Percentiles rank a stretch among this genome's conserved stretches.
Evolutionary conservation across 2,888 invertebrate species (phyloP).

Genomic region (Schrankia costaestrigalis): DNA sequence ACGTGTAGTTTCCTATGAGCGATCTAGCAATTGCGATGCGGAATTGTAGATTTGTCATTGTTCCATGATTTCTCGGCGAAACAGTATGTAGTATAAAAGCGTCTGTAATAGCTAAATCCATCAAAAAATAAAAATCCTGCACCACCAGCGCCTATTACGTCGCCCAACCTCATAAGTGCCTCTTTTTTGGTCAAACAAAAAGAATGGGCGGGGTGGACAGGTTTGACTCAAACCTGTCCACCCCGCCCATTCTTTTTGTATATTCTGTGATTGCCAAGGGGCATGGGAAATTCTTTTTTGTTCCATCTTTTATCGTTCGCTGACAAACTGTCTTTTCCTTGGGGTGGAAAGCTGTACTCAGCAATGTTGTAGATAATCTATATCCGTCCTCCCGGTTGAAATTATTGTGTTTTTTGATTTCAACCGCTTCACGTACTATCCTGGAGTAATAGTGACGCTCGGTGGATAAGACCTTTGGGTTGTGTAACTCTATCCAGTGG

Average conservation of each 20-base stretch:
- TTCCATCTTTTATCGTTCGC: slow-evolving; percentile 18
- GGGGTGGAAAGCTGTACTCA: slow-evolving; percentile 12
- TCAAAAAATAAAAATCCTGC: slow-evolving; percentile 13
- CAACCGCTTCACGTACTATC: no score
- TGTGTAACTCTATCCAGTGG: no score
- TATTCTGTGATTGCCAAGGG: slow-evolving; percentile 15
- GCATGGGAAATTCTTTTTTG: slow-evolving; percentile 10
- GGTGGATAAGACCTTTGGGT: no score
- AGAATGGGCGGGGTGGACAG: slow-evolving; percentile 24
- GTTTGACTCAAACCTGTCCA: slow-evolving; percentile 27
- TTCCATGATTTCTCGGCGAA: slow-evolving; percentile 11
- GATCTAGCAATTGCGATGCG: slow-evolving; percentile 8
- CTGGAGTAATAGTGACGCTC: no score
- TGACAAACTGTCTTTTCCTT: slow-evolving; percentile 7
- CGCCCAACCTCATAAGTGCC: slow-evolving; percentile 6
- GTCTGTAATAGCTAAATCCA: slow-evolving; percentile 16
- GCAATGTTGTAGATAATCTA: no score
- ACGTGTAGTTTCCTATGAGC: slow-evolving; percentile 10
- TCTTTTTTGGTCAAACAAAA: slow-evolving; percentile 19
- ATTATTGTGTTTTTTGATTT: no score
- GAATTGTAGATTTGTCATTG: slow-evolving; percentile 10
- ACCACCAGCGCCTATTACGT: slow-evolving; percentile 9
- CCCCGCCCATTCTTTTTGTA: slow-evolving; percentile 22
- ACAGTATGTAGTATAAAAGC: slow-evolving; percentile 10
- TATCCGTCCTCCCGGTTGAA: no score